A percentile compares a stretch with the other conserved stretches of the same genome.
phyloP scores from a whole-genome alignment of 1,140 invertebrate species.

The Wiebesia pumilae region DNA sequence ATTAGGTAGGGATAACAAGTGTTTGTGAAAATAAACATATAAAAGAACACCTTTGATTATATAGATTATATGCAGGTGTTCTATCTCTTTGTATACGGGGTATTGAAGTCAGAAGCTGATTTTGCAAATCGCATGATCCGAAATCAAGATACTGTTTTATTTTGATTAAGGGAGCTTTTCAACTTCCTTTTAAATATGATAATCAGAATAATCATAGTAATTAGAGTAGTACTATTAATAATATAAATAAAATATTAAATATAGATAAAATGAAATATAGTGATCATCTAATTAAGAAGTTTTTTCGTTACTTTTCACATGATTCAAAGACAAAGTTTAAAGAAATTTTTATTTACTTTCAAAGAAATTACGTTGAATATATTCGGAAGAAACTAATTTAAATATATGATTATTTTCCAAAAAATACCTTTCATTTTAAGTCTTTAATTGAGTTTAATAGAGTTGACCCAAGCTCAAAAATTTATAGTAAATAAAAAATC shows the following conservation, averaged over 20 bases:
- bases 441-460: too few species aligned
- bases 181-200: neutral
- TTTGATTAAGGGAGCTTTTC: neutral
- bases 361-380: too few species aligned
- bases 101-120: neutral
- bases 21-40: constrained; percentile 4
- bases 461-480: too few species aligned
- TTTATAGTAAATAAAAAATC: too few species aligned
- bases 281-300: neutral
- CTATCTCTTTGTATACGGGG: neutral
- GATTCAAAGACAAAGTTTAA: neutral
- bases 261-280: neutral
- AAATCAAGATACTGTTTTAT: neutral
- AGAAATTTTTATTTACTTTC: neutral
- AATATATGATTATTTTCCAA: too few species aligned
- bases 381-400: too few species aligned
- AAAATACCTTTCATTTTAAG: too few species aligned
- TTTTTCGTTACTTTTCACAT: neutral
- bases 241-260: neutral
- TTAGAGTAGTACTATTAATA: neutral
- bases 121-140: neutral
- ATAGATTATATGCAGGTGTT: neutral
- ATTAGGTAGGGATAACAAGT: neutral
- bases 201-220: neutral
- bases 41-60: neutral